phyloP scores from a whole-genome alignment of 2,888 invertebrate genomes.

The Argyresthia albistria region DNA sequence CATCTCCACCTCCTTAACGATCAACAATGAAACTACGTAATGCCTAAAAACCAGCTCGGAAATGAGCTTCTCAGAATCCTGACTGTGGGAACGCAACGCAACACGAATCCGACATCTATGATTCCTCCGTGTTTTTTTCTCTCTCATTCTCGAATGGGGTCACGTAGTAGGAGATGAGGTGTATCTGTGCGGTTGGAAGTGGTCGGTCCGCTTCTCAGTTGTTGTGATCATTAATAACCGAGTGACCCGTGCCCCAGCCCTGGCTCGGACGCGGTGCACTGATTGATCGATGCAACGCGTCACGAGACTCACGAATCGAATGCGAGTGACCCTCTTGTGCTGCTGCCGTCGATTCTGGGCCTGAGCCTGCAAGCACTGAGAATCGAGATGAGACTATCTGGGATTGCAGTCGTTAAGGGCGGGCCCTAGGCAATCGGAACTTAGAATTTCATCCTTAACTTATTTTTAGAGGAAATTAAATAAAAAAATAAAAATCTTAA shows the following conservation, averaged over 20 bases:
- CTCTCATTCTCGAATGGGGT: no score
- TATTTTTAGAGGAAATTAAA: no score
- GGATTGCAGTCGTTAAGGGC: no score
- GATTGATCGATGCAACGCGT: conserved; percentile 27
- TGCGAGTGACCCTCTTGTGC: no score
- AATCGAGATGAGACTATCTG: no score
- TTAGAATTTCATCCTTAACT: no score
- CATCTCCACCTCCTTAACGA: neutral
- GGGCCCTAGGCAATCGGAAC: no score
- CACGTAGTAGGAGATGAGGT: neutral
- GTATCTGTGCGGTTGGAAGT: neutral
- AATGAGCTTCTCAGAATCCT: neutral
- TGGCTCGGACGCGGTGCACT: conserved; percentile 17
- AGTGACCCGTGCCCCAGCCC: conserved; percentile 10
- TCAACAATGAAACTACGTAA: neutral
- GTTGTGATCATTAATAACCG: conserved; percentile 17
- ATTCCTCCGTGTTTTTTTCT: neutral
- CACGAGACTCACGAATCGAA: conserved; percentile 12
- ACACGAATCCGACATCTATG: neutral
- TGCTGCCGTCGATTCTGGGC: no score
- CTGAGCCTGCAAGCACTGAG: no score
- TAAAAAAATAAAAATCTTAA: no score
- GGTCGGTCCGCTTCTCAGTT: neutral
- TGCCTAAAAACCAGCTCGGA: neutral
- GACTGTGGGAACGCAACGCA: neutral